Conservation (phyloP, 1,140 invertebrate genomes). For the Hyles euphorbiae region DNA sequence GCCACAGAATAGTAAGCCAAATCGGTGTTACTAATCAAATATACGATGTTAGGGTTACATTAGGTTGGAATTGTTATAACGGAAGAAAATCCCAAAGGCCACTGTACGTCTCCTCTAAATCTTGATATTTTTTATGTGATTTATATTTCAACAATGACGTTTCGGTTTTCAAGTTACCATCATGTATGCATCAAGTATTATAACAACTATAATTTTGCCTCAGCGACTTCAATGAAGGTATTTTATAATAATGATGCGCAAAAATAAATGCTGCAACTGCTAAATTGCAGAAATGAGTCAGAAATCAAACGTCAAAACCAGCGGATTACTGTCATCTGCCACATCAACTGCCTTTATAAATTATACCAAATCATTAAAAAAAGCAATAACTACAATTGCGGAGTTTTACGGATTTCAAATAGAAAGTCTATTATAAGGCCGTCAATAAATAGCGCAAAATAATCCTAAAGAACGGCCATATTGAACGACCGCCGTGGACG, state of each 20-base stretch:
- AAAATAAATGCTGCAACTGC: conserved; percentile 35
- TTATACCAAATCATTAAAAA: conserved; percentile 32
- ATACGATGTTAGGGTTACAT: too few relatives aligned
- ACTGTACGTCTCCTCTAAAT: too few relatives aligned
- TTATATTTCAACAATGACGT: too few relatives aligned
- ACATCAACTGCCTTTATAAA: conserved; percentile 39
- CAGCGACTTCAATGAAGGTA: not conserved
- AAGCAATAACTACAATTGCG: not conserved
- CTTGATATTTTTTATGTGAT: too few relatives aligned
- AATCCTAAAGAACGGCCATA: conserved; percentile 68
- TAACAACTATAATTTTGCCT: too few relatives aligned
- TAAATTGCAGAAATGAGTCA: conserved; percentile 56
- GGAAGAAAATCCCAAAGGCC: too few relatives aligned
- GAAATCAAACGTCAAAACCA: conserved; percentile 67
- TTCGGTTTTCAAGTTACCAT: too few relatives aligned
- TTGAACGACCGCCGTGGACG: conserved; percentile 53
- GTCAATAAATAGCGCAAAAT: conserved; percentile 29
- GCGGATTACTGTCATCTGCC: conserved; percentile 62
- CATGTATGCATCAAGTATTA: too few relatives aligned
- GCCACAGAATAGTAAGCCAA: too few relatives aligned
- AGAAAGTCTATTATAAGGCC: not conserved
- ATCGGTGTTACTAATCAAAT: too few relatives aligned
- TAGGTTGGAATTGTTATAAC: too few relatives aligned
- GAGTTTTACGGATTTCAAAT: not conserved
- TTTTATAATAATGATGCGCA: conserved; percentile 18